Evolutionary conservation across 2,113 vertebrate species (phyloP).

Genomic region (Centropristis striata): DNA sequence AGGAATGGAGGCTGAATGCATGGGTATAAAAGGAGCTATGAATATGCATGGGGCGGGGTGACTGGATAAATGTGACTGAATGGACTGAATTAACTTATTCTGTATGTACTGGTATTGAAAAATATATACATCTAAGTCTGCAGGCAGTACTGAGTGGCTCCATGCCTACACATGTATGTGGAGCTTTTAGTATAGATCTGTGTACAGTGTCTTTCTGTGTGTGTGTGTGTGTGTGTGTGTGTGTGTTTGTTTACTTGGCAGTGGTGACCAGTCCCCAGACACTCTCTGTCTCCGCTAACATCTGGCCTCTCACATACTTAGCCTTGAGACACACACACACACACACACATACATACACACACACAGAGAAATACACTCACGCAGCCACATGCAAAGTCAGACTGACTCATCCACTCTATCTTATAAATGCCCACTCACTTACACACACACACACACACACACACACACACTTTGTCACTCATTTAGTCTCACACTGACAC

Average conservation of each 20-base stretch:
- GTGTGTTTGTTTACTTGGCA: conserved; percentile 30
- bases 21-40: too few relatives aligned
- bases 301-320: conserved; percentile 46
- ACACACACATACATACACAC: conserved; percentile 8
- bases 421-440: conserved; percentile 16
- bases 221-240: conserved; percentile 6
- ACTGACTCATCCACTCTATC: conserved; percentile 14
- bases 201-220: too few relatives aligned
- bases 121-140: too few relatives aligned
- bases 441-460: conserved; percentile 2
- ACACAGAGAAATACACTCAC: not conserved
- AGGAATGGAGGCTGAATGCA: too few relatives aligned
- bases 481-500: conserved; percentile 21
- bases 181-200: not conserved
- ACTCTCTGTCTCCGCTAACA: conserved; percentile 41
- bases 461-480: conserved; percentile 17
- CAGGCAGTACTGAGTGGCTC: not conserved
- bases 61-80: too few relatives aligned
- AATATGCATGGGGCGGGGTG: too few relatives aligned
- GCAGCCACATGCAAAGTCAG: not conserved
- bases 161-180: not conserved
- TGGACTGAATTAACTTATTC: too few relatives aligned
- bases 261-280: conserved; percentile 12
- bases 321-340: conserved; percentile 42
- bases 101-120: too few relatives aligned